Evolutionary conservation across 2,888 invertebrate species (phyloP).

Genomic region (Ceramica pisi): DNA sequence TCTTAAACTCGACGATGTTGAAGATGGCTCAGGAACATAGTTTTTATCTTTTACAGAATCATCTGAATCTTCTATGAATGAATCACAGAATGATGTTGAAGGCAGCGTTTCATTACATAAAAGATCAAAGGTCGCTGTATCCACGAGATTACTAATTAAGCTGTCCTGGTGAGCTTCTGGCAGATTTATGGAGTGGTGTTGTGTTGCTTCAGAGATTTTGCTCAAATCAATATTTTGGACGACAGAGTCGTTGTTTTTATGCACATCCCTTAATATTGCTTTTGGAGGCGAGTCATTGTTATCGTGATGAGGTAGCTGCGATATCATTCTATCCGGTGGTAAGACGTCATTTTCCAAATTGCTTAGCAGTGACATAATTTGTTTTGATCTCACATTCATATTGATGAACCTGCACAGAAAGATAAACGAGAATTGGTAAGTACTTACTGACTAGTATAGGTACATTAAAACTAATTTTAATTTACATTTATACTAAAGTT

Average conservation of each 20-base stretch:
- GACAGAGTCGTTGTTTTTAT: conserved; percentile 25
- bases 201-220: conserved; percentile 29
- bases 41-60: conserved; percentile 32
- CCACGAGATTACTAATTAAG: conserved; percentile 27
- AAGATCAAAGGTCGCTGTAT: conserved; percentile 31
- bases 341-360: conserved; percentile 31
- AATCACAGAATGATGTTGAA: conserved; percentile 29
- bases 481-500: conserved; percentile 31
- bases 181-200: conserved; percentile 28
- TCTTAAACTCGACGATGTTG: conserved; percentile 19
- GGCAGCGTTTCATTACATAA: conserved; percentile 31
- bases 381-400: conserved; percentile 30
- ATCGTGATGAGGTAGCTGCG: conserved; percentile 28
- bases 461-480: conserved; percentile 30
- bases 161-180: conserved; percentile 27
- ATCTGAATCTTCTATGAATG: conserved; percentile 26
- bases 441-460: conserved; percentile 26
- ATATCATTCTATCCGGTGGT: conserved; percentile 33
- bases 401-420: conserved; percentile 31
- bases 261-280: conserved; percentile 27
- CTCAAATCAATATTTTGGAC: conserved; percentile 36
- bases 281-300: conserved; percentile 33
- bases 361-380: conserved; percentile 31
- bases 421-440: conserved; percentile 33
- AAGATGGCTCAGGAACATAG: conserved; percentile 25